Conservation (phyloP, 2,113 vertebrate genomes). For the Fregata magnificens region DNA sequence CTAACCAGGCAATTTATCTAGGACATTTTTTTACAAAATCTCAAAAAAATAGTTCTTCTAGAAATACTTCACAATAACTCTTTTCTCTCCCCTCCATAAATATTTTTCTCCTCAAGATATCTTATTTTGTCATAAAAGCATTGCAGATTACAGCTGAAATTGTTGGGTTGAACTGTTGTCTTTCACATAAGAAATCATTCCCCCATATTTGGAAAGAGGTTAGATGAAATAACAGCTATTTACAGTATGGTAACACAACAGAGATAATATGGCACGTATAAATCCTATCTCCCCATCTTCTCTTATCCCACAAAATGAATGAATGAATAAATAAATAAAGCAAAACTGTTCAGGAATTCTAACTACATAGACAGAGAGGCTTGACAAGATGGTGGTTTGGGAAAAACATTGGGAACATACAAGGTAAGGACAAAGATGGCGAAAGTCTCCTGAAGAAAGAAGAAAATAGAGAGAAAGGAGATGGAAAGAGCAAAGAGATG, state of each 20-base stretch:
- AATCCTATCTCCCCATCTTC: not conserved
- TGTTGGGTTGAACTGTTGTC: not conserved
- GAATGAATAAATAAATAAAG: not conserved
- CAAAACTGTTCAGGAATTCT: not conserved
- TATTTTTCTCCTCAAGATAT: not conserved
- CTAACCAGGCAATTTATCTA: not conserved
- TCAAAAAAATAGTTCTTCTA: not conserved
- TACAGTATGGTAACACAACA: not conserved
- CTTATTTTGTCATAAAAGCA: not conserved
- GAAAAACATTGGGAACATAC: not conserved
- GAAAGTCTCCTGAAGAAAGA: not conserved
- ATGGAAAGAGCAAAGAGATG: not conserved
- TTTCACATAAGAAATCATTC: not conserved
- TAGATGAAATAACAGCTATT: not conserved
- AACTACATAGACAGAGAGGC: not conserved
- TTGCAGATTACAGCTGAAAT: not conserved
- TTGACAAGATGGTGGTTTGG: not conserved
- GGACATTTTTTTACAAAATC: not conserved
- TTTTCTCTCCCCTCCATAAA: not conserved
- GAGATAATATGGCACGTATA: not conserved
- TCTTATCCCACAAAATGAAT: not conserved
- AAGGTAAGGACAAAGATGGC: not conserved
- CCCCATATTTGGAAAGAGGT: not conserved
- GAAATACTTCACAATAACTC: not conserved
- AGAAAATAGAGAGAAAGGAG: not conserved